Evolutionary conservation across 2,888 invertebrate species (phyloP).

Genomic region (Phyllotreta striolata): DNA sequence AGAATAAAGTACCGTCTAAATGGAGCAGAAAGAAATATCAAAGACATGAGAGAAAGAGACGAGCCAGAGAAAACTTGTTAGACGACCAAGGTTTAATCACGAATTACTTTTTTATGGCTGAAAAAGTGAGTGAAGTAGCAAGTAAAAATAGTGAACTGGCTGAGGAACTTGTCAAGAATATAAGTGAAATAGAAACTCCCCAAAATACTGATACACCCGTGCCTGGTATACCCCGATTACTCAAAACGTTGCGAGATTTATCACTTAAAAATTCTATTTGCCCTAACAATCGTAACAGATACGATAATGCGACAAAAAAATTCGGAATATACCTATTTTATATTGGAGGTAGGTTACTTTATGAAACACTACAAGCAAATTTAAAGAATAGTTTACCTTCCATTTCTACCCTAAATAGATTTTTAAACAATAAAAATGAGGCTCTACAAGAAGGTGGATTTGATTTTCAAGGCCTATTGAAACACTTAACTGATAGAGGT

Average conservation of each 20-base stretch:
- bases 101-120: neutral
- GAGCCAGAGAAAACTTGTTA: constrained; percentile 3
- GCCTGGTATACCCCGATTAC: neutral
- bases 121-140: neutral
- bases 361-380: constrained; percentile 39
- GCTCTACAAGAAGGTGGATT: constrained; percentile 35
- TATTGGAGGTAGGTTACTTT: constrained; percentile 38
- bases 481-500: constrained; percentile 32
- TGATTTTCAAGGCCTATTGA: constrained; percentile 31
- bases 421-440: constrained; percentile 8
- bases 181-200: constrained; percentile 4
- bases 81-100: neutral
- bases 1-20: too few relatives aligned
- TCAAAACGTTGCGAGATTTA: constrained; percentile 13
- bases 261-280: constrained; percentile 8
- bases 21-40: constrained; percentile 6
- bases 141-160: neutral
- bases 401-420: constrained; percentile 35
- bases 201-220: constrained; percentile 3
- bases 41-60: constrained; percentile 16
- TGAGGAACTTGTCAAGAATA: neutral
- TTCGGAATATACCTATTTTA: constrained; percentile 36
- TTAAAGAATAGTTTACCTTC: constrained; percentile 35
- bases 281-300: constrained; percentile 2
- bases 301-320: constrained; percentile 31